Conservation (phyloP, 2,797 vertebrate species). For the Falco columbarius region DNA sequence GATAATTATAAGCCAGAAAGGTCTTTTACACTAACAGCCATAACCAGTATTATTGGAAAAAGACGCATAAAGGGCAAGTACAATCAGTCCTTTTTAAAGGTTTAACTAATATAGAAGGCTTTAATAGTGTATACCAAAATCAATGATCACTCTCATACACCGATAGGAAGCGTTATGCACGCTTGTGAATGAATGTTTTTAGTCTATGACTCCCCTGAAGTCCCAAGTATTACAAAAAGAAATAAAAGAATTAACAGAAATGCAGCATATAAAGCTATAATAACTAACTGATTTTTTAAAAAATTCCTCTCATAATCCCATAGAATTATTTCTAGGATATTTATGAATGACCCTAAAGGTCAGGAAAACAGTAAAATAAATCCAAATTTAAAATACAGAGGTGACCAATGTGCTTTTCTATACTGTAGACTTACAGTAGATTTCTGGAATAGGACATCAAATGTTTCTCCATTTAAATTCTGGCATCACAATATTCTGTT, state of each 20-base stretch:
- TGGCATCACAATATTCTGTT: constrained; percentile 47
- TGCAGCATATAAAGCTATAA: background rate
- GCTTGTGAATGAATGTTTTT: background rate
- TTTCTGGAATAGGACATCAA: background rate
- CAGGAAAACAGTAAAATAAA: background rate
- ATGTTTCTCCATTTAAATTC: constrained; percentile 62
- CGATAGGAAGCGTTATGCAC: background rate
- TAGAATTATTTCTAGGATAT: background rate
- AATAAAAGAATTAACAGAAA: background rate
- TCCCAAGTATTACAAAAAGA: background rate
- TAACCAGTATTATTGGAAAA: background rate
- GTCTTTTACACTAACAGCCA: background rate
- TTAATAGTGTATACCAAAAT: background rate
- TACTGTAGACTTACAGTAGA: background rate
- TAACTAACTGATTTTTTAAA: background rate
- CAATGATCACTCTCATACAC: background rate
- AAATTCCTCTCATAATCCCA: background rate
- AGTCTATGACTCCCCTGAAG: background rate
- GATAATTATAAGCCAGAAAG: background rate
- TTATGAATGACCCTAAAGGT: background rate
- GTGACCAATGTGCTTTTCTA: background rate
- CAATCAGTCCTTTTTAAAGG: background rate
- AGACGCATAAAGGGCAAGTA: background rate
- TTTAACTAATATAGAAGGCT: background rate
- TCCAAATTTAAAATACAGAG: background rate